Conservation (phyloP, 2,113 vertebrate genomes). For the Mandrillus leucophaeus region DNA sequence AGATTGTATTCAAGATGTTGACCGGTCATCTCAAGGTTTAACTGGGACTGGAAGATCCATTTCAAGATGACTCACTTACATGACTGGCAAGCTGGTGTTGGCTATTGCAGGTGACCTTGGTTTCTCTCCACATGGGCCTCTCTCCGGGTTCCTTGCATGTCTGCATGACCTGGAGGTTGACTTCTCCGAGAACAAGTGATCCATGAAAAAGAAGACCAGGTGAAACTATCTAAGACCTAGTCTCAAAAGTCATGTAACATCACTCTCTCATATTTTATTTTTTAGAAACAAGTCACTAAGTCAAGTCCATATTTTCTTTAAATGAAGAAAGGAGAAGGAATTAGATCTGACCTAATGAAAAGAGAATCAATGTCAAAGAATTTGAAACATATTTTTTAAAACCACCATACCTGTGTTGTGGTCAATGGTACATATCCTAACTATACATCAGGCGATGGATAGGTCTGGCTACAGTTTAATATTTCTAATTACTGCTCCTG, state of each 20-base stretch:
- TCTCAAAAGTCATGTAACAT: background rate
- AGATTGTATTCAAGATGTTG: background rate
- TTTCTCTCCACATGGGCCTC: background rate
- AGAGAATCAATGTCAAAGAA: background rate
- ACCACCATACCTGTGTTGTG: background rate
- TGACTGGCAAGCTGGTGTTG: background rate
- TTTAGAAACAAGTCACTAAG: background rate
- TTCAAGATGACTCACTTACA: too few relatives aligned
- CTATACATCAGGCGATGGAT: background rate
- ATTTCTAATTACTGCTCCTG: conserved; percentile 5
- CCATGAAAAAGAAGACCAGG: background rate
- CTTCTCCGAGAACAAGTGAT: background rate
- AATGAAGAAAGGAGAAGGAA: background rate
- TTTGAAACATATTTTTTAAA: conserved; percentile 10
- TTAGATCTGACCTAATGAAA: background rate
- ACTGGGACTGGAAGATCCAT: background rate
- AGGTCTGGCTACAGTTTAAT: background rate
- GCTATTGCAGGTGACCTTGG: background rate
- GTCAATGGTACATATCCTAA: background rate
- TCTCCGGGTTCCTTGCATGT: background rate
- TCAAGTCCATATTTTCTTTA: background rate
- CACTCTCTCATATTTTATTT: background rate
- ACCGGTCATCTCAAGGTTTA: background rate
- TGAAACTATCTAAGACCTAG: background rate
- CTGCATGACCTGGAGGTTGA: background rate